Conservation (phyloP, 2,888 invertebrate genomes). For the Eurois occulta region DNA sequence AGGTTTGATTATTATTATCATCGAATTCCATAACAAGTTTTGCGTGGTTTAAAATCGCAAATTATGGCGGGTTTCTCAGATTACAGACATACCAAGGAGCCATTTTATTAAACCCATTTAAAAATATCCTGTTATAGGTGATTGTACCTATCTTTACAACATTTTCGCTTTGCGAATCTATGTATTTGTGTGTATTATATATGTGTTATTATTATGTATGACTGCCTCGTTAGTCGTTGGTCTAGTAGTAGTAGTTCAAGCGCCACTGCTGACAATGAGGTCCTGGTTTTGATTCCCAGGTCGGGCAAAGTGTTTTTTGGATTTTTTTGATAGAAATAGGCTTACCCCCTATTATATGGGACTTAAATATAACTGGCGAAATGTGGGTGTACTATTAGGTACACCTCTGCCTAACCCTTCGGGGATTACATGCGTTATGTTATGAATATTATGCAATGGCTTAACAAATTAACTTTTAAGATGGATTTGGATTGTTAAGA, state of each 20-base stretch:
- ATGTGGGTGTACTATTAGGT: no score
- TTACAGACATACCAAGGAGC: not conserved
- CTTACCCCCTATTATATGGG: no score
- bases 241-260: no score
- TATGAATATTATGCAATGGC: conserved; percentile 4
- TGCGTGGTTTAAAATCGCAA: not conserved
- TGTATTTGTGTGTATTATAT: not conserved
- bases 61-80: conserved; percentile 14
- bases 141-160: not conserved
- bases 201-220: no score
- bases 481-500: conserved; percentile 4
- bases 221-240: no score
- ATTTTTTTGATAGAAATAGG: no score
- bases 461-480: not conserved
- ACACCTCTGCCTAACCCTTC: no score
- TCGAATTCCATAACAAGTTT: conserved; percentile 22
- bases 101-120: not conserved
- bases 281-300: no score
- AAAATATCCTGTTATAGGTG: not conserved
- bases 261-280: no score
- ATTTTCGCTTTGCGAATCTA: not conserved
- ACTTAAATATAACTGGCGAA: no score
- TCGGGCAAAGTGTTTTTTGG: no score
- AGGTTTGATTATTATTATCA: not conserved
- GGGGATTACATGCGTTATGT: no score